phyloP scores from a whole-genome alignment of 2,797 vertebrate species.

The Pteropus rufus region DNA sequence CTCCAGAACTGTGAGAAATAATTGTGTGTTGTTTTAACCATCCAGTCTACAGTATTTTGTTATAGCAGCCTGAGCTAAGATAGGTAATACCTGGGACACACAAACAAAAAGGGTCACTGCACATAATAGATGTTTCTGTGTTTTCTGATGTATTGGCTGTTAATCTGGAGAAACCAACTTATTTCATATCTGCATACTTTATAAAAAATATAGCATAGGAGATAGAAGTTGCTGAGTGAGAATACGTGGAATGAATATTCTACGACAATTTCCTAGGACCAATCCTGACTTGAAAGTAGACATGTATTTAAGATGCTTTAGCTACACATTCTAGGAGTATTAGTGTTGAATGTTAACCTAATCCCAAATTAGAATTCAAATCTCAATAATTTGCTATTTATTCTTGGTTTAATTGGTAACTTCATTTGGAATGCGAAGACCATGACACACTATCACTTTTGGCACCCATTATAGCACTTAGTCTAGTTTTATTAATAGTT shows the following conservation, averaged over 20 bases:
- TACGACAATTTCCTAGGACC: background rate
- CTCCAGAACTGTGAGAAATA: background rate
- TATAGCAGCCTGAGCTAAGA: background rate
- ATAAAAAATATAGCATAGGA: background rate
- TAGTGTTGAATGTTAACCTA: background rate
- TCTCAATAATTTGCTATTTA: background rate
- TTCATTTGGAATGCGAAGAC: background rate
- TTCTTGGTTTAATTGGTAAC: background rate
- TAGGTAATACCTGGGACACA: background rate
- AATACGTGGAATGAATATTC: background rate
- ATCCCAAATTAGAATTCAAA: background rate
- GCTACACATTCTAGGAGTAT: background rate
- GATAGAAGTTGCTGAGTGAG: background rate
- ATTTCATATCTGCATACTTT: background rate
- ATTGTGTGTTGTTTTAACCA: background rate
- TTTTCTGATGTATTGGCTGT: background rate
- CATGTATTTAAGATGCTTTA: background rate
- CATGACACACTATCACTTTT: background rate
- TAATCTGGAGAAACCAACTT: background rate
- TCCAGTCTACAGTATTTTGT: background rate
- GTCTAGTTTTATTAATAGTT: background rate
- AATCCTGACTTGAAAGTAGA: background rate
- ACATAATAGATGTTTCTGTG: background rate
- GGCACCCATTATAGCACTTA: background rate
- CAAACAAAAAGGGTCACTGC: background rate